Evolutionary conservation across 2,113 vertebrate species (phyloP), one percentile per base, ranked within the genome.

Genomic region (Bettongia penicillata): DNA sequence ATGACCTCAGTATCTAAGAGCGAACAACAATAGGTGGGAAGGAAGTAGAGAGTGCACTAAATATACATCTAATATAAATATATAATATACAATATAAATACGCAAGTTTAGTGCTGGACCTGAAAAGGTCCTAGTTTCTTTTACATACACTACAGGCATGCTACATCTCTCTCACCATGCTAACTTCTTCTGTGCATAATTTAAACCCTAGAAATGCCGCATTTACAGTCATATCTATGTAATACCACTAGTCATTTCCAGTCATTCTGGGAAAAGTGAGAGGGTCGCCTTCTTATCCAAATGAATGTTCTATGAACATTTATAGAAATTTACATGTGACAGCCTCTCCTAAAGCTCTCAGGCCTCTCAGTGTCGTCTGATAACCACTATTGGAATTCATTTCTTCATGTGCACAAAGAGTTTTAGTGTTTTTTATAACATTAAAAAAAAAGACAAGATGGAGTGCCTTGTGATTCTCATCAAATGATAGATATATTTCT

Each of bases 351-450:
- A 90, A 95, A 94, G 95, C 61, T 93, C 97, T 98, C 68, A 98
- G 98, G 98, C 92, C 97, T 91, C 89, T 3, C 97, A 98, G 98
- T 98, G 51, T 93, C 94, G 90, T 43, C 89, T 24, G 0, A 50
- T 84, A 94, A 95, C 57, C 1, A 97, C 61, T 95, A 97, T 92
- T 98, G 98, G 97, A 98, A 96, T 97, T 97, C 94, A 95, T 92
- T 98, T 96, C 96, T 98, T 96, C 96, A 91, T 50, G 68, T 93
- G 92, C 96, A 99, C 98, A 99, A 99, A 99, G 98, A 97, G 51
- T 95, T 84, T 84, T 90, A 95, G 98, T 98, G 98, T 99, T 98
- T 98, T 95, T 97, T 49, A 77, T 57, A 92, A 97, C 94, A 50
- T 91, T 98, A 47, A 94, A 94, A 98, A 94, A 22, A 98, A 94